Conservation (phyloP, 2,888 invertebrate species). For the Gymnosoma rotundatum region DNA sequence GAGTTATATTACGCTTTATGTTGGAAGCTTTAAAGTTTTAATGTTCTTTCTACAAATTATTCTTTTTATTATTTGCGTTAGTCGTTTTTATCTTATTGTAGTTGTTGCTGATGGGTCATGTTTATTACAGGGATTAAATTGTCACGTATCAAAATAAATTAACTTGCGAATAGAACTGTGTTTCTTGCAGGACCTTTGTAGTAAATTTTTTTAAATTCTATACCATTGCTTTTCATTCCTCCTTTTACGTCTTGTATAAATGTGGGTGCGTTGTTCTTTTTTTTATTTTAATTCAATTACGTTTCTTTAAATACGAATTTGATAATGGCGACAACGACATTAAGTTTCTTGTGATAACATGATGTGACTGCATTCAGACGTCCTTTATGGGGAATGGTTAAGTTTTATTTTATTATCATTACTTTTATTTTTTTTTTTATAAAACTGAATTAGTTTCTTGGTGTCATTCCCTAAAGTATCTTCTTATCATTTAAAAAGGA, state of each 20-base stretch:
- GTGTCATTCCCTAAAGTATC: too few relatives aligned
- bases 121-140: slow-evolving; percentile 67
- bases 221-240: slow-evolving; percentile 6
- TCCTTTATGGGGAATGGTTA: background rate
- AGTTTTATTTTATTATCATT: background rate
- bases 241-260: slow-evolving; percentile 28
- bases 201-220: slow-evolving; percentile 44
- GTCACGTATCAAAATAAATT: slow-evolving; percentile 69
- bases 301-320: slow-evolving; percentile 65
- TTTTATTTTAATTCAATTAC: slow-evolving; percentile 65
- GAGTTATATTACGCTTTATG: too few relatives aligned
- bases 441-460: background rate
- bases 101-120: slow-evolving; percentile 43
- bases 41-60: background rate
- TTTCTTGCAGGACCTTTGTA: slow-evolving; percentile 27
- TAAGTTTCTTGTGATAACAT: slow-evolving; percentile 47
- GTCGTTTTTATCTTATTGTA: background rate
- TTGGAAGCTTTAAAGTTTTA: background rate
- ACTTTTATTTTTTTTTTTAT: background rate
- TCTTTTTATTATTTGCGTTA: background rate
- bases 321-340: slow-evolving; percentile 52
- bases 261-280: background rate
- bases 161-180: slow-evolving; percentile 59
- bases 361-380: slow-evolving; percentile 11
- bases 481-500: too few relatives aligned